phyloP scores from a whole-genome alignment of 92 coral and sea anemone species.

The Siderastrea siderea region DNA sequence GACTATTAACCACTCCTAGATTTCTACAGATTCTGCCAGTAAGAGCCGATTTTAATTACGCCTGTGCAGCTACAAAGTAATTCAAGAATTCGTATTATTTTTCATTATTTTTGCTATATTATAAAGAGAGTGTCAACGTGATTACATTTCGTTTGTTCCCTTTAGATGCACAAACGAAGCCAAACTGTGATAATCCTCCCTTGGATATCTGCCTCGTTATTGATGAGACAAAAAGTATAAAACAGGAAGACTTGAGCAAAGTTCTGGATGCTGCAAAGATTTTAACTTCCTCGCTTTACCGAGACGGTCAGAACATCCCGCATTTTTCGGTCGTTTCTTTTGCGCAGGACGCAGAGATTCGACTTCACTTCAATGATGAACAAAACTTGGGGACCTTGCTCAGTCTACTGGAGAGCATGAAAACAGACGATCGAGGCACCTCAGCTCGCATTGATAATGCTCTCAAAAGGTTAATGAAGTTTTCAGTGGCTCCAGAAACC shows the following conservation, averaged over 20 bases:
- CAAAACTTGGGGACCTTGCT: not conserved
- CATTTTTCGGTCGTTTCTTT: not conserved
- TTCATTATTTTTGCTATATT: no score
- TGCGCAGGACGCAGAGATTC: not conserved
- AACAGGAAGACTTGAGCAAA: not conserved
- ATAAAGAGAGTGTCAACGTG: not conserved
- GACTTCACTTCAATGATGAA: not conserved
- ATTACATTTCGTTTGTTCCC: not conserved
- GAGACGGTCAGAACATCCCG: not conserved
- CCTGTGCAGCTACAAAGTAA: no score
- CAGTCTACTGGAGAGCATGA: not conserved
- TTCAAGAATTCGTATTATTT: no score
- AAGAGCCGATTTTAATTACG: no score
- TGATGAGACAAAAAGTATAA: not conserved
- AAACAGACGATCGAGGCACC: not conserved
- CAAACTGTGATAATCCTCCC: not conserved
- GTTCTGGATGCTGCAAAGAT: not conserved
- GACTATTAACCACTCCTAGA: no score
- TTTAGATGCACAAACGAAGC: not conserved
- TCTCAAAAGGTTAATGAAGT: not conserved
- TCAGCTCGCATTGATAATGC: not conserved
- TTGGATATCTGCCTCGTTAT: not conserved
- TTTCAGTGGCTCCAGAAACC: not conserved
- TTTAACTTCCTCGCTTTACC: not conserved
- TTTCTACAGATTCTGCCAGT: no score